Conservation (phyloP, 2,797 vertebrate genomes). For the Ambastaia sidthimunki region DNA sequence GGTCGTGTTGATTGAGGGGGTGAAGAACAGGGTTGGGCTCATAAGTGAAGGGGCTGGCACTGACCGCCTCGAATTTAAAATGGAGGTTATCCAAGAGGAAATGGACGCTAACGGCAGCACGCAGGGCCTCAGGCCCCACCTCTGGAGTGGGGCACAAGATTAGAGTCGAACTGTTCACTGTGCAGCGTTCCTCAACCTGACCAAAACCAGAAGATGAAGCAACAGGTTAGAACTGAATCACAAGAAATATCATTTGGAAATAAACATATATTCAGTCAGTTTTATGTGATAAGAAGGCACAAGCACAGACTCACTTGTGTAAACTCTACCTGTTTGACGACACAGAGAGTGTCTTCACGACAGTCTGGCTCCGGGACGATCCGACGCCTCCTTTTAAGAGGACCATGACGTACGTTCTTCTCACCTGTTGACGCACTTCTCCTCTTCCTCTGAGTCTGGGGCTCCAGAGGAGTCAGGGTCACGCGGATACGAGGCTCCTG, state of each 20-base stretch:
- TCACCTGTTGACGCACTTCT: slow-evolving; percentile 37
- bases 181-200: slow-evolving; percentile 87
- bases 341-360: slow-evolving; percentile 77
- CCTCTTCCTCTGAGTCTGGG: slow-evolving; percentile 65
- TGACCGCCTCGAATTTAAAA: slow-evolving; percentile 76
- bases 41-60: slow-evolving; percentile 85
- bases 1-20: slow-evolving; percentile 85
- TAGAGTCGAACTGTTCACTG: slow-evolving; percentile 85
- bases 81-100: slow-evolving; percentile 92
- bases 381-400: slow-evolving; percentile 76
- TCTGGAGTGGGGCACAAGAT: slow-evolving; percentile 88
- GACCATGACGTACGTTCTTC: slow-evolving; percentile 34
- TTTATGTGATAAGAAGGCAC: background rate
- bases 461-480: slow-evolving; percentile 80
- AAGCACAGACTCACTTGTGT: slow-evolving; percentile 21
- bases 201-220: slow-evolving; percentile 31
- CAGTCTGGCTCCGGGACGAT: slow-evolving; percentile 84
- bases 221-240: background rate
- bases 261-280: no score
- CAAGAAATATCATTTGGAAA: background rate
- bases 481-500: slow-evolving; percentile 91
- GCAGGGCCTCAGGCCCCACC: slow-evolving; percentile 78
- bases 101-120: slow-evolving; percentile 82
- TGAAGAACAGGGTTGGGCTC: slow-evolving; percentile 87
- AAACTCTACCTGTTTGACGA: slow-evolving; percentile 75